Evolutionary conservation across 2,888 invertebrate species (phyloP).

Genomic region (Caenorhabditis wallacei): DNA sequence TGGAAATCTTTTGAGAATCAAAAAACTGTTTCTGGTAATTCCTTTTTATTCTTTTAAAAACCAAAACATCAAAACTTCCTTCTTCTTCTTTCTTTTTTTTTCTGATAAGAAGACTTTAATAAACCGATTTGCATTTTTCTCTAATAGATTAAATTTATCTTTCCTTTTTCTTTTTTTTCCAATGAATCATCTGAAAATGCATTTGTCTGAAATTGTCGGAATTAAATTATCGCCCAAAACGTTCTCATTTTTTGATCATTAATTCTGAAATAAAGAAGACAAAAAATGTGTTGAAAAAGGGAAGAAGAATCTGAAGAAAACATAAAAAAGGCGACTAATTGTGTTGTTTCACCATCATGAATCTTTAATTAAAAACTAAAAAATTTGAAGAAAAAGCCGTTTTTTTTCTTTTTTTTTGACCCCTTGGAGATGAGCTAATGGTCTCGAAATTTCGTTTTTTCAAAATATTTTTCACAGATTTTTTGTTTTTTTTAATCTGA

Average conservation of each 20-base stretch:
- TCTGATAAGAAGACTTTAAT: conserved; percentile 18
- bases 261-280: conserved; percentile 11
- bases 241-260: conserved; percentile 35
- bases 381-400: background rate
- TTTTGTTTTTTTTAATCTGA: background rate
- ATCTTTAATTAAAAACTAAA: conserved; percentile 54
- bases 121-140: conserved; percentile 18
- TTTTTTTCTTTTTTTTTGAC: conserved; percentile 25
- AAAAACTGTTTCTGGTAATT: too few relatives aligned
- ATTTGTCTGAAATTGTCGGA: background rate
- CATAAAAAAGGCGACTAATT: conserved; percentile 34
- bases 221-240: background rate
- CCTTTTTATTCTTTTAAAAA: too few relatives aligned
- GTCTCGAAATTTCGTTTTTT: background rate
- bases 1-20: too few relatives aligned
- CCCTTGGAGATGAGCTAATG: conserved; percentile 36
- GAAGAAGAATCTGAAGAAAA: conserved; percentile 28
- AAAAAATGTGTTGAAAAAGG: conserved; percentile 16
- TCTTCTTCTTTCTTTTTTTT: background rate
- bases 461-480: background rate
- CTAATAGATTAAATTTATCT: conserved; percentile 16
- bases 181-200: conserved; percentile 24
- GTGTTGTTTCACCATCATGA: conserved; percentile 40
- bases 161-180: background rate
- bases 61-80: too few relatives aligned